phyloP scores from a whole-genome alignment of 1,140 invertebrate species.

The Brachionus rotundiformis region DNA sequence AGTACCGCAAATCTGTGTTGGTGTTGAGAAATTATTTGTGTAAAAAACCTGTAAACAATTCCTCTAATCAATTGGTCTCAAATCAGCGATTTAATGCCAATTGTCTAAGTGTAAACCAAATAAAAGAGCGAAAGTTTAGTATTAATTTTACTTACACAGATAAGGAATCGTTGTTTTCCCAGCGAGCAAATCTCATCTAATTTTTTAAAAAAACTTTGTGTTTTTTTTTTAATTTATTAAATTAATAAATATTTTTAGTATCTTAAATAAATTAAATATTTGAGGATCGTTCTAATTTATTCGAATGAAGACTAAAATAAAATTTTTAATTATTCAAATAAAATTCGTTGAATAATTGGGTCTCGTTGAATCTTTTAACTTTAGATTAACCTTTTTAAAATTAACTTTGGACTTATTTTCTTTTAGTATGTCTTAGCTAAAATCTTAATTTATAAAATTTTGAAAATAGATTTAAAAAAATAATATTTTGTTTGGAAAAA shows the following conservation, averaged over 20 bases:
- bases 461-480: too few species aligned
- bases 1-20: conserved; percentile 45
- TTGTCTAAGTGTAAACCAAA: background rate
- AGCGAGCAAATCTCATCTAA: background rate
- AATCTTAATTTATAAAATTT: too few species aligned
- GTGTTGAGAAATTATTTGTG: background rate
- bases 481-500: too few species aligned
- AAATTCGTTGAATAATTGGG: too few species aligned
- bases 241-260: background rate
- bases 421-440: too few species aligned
- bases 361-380: too few species aligned
- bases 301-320: too few species aligned
- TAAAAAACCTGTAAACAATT: background rate
- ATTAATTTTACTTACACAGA: background rate
- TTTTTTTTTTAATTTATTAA: background rate
- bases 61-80: background rate
- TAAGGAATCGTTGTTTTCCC: background rate
- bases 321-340: too few species aligned
- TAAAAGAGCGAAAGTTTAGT: background rate
- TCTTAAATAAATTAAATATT: too few species aligned
- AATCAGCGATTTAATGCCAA: background rate
- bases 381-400: too few species aligned
- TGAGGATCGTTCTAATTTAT: too few species aligned
- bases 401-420: too few species aligned
- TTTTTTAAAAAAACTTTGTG: background rate